Evolutionary conservation across 2,797 vertebrate species (phyloP).

Genomic region (Lagorchestes hirsutus): DNA sequence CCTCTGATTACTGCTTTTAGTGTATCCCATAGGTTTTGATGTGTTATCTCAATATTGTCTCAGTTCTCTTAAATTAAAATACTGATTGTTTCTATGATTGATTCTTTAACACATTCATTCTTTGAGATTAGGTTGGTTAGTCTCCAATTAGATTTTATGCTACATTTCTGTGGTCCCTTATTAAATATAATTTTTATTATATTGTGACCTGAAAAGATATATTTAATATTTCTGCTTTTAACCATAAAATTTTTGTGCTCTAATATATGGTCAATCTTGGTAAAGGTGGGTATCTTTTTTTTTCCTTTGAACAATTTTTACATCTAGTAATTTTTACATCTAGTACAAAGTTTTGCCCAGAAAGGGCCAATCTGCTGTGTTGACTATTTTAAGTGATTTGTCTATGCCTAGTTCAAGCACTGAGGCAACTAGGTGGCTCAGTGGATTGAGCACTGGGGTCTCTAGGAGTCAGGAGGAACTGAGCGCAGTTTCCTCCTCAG

Average conservation of each 20-base stretch:
- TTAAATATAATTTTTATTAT: not conserved
- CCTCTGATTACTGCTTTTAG: not conserved
- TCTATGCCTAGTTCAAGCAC: not conserved
- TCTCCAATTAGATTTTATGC: not conserved
- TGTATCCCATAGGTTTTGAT: not conserved
- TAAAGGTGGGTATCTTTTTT: not conserved
- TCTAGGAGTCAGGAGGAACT: not conserved
- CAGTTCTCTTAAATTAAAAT: not conserved
- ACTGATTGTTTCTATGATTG: not conserved
- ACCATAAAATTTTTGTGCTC: not conserved
- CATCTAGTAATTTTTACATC: not conserved
- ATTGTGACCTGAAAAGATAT: not conserved
- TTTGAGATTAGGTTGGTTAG: not conserved
- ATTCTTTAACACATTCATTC: not conserved
- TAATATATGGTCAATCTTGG: not conserved
- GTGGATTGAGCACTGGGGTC: not conserved
- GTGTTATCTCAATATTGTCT: not conserved
- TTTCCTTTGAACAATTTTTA: not conserved
- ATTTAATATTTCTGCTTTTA: not conserved
- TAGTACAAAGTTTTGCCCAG: not conserved
- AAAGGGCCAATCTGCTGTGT: not conserved
- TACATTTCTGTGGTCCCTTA: not conserved
- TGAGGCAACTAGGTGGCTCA: not conserved
- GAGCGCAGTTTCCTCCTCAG: not conserved
- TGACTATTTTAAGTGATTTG: not conserved